Evolutionary conservation across 1,140 invertebrate genomes (phyloP).

Genomic region (Diploscapter pachys): DNA sequence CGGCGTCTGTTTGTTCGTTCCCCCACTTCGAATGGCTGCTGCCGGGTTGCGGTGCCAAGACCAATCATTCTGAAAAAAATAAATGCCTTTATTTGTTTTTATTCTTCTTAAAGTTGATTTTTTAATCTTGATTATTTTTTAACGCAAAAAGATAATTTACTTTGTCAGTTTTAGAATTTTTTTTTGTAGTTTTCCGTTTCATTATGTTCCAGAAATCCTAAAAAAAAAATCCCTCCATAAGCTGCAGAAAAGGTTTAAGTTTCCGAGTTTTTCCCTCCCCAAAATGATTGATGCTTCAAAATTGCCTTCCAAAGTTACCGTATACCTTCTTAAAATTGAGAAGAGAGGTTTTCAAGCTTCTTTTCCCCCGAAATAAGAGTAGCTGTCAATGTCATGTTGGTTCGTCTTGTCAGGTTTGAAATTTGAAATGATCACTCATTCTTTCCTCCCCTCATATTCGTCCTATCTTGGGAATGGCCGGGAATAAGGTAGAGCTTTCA

Average conservation of each 20-base stretch:
- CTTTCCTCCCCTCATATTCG: too few relatives aligned
- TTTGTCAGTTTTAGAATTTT: neutral
- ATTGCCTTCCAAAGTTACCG: too few relatives aligned
- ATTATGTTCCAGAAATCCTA: neutral
- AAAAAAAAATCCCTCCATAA: neutral
- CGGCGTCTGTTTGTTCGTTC: slow-evolving; percentile 58
- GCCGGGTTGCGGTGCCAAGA: slow-evolving; percentile 57
- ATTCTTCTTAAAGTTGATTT: neutral
- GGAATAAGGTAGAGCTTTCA: too few relatives aligned
- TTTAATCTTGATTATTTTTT: neutral
- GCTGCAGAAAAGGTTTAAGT: neutral
- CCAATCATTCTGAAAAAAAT: slow-evolving; percentile 48
- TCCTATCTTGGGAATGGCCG: too few relatives aligned
- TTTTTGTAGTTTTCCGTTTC: neutral
- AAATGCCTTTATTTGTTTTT: neutral
- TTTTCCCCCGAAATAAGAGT: too few relatives aligned
- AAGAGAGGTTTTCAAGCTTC: too few relatives aligned
- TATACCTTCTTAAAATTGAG: too few relatives aligned
- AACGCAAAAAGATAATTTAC: neutral
- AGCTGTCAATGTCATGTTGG: too few relatives aligned
- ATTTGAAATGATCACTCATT: too few relatives aligned
- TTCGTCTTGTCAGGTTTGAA: too few relatives aligned
- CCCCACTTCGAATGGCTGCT: slow-evolving; percentile 55
- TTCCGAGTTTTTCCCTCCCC: too few relatives aligned
- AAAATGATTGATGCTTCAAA: too few relatives aligned